phyloP scores from a whole-genome alignment of 2,888 invertebrate species.

The Belgica antarctica region DNA sequence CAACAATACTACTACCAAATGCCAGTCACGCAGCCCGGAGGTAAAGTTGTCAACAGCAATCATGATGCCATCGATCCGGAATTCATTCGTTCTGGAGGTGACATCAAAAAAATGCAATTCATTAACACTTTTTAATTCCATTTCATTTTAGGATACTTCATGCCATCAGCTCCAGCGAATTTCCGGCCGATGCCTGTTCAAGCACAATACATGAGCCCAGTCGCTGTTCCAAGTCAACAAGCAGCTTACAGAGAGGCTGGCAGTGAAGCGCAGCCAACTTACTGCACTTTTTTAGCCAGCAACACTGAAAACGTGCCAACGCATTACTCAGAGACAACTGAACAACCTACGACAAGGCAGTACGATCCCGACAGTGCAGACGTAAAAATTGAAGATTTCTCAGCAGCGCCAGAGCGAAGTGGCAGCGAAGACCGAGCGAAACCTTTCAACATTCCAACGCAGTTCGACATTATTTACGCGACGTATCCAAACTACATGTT shows the following conservation, averaged over 20 bases:
- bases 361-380: background rate
- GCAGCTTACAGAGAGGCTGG: background rate
- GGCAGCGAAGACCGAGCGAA: background rate
- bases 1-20: background rate
- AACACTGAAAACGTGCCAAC: conserved; percentile 4
- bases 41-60: background rate
- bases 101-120: background rate
- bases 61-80: conserved; percentile 14
- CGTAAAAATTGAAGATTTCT: background rate
- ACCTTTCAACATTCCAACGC: conserved; percentile 32
- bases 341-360: background rate
- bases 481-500: conserved; percentile 50
- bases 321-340: conserved; percentile 14
- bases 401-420: background rate
- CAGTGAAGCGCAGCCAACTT: background rate
- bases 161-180: background rate
- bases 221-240: background rate
- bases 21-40: conserved; percentile 36
- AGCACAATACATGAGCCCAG: background rate
- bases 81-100: background rate
- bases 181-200: background rate
- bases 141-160: background rate
- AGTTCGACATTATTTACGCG: conserved; percentile 52
- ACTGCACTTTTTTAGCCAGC: conserved; percentile 17
- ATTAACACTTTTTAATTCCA: background rate